Base-by-base conservation (phyloP, 2,113 vertebrate genomes). In the Gymnobelideus leadbeateri region DNA sequence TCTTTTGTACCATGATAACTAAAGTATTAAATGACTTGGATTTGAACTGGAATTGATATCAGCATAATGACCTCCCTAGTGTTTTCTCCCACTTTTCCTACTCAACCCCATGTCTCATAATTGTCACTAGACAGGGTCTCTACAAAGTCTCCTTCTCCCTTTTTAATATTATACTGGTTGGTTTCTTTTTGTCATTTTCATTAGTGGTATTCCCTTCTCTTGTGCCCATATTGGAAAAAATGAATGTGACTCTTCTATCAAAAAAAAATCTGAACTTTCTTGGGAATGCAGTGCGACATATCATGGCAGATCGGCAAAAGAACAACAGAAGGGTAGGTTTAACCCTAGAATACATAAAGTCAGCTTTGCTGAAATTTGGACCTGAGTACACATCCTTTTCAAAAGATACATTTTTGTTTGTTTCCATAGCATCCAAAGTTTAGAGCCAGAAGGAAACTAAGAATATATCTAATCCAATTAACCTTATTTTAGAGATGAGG, bases 121-220 rank as follows among this genome's bases (percentile, higher is more conserved):
- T 77, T 77, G 37, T n/a, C 37, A 77, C 37, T 77, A 77, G 61
- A n/a, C 7, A 77, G 16, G 14, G 1, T n/a, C 61, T n/a, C 14
- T 77, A 1, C 12, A 77, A 77, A 77, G 61, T 4, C 9, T 77
- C 61, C 61, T 61, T 31, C 37, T n/a, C 26, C n/a, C n/a, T 84
- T 43, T n/a, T 43, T 84, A 8, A 43, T 84, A 43, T 23, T 84
- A 43, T 23, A 8, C 0, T 68, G 47, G 37, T 77, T 92, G 2
- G 89, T 21, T 52, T 91, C 21, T 49, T 50, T 92, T 89, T 93
- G 14, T 28, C 37, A 28, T 77, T 91, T 92, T 96, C 94, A 93
- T 26, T 95, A 99, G 99, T 96, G 57, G 1, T 99, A 31, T 99
- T 99, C 94, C 99, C 99, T 2, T 98, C 98, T 10, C 0, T 98